phyloP scores from a whole-genome alignment of 1,140 invertebrate species.

The Papilio polytes region DNA sequence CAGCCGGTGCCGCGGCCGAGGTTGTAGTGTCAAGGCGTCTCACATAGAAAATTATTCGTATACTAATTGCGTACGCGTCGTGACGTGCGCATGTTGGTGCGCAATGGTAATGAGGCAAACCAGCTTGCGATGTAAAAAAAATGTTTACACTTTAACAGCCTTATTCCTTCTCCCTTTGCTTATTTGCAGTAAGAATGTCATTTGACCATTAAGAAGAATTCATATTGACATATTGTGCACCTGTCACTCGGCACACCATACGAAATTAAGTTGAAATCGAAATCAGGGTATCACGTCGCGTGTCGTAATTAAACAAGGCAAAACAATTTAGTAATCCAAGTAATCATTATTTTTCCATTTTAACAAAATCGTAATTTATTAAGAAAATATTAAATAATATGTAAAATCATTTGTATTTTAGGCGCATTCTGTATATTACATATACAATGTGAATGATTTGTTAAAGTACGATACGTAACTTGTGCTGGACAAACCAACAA shows the following conservation, averaged over 20 bases:
- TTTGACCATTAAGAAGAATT: slow-evolving; percentile 2
- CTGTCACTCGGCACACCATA: background rate
- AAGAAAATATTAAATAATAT: background rate
- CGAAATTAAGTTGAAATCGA: background rate
- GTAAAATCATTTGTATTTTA: slow-evolving; percentile 17
- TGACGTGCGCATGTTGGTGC: slow-evolving; percentile 25
- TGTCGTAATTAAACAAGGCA: background rate
- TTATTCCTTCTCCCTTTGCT: slow-evolving; percentile 8
- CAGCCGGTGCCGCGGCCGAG: slow-evolving; percentile 56
- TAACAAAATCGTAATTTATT: too few species aligned
- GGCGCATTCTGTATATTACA: background rate
- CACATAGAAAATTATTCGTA: slow-evolving; percentile 53
- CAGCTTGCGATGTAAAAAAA: slow-evolving; percentile 17
- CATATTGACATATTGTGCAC: background rate
- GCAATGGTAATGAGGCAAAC: slow-evolving; percentile 22
- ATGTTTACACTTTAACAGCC: slow-evolving; percentile 5
- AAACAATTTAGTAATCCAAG: too few species aligned
- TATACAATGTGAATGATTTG: background rate
- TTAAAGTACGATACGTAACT: background rate
- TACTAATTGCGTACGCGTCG: slow-evolving; percentile 50
- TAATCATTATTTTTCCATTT: too few species aligned
- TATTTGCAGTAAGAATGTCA: background rate
- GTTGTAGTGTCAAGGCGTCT: slow-evolving; percentile 72
- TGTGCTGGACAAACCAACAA: background rate
- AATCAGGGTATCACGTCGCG: background rate